Conservation (phyloP, 2,113 vertebrate species). For the Colius striatus region DNA sequence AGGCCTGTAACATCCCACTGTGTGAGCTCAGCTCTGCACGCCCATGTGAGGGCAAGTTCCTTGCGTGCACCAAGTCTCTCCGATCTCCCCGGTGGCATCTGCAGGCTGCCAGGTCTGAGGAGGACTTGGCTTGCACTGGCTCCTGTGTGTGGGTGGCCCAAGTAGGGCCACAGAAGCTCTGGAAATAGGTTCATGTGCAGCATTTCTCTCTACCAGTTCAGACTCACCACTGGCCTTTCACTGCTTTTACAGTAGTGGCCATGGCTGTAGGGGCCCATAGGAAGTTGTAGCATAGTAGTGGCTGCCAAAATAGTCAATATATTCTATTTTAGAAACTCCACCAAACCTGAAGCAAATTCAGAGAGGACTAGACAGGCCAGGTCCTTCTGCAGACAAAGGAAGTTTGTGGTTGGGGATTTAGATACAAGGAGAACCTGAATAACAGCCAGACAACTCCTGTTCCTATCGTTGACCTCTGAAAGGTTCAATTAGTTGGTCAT, state of each 20-base stretch:
- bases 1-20: accelerated
- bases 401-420: background rate
- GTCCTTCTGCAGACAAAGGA: background rate
- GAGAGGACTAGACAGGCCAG: background rate
- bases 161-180: accelerated
- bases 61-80: background rate
- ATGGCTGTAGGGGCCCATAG: background rate
- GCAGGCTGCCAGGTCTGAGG: background rate
- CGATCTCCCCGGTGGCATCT: background rate
- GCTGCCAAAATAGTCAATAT: background rate
- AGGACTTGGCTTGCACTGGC: background rate
- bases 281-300: background rate
- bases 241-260: background rate
- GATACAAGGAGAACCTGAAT: background rate
- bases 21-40: background rate
- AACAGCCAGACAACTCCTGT: background rate
- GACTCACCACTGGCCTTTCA: background rate
- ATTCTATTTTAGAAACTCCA: background rate
- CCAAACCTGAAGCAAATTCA: background rate
- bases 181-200: background rate
- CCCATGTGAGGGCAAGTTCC: accelerated
- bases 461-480: background rate
- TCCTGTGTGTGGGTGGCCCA: background rate
- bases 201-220: accelerated
- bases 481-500: background rate